Evolutionary conservation across 2,797 vertebrate genomes (phyloP).

Genomic region (Cuculus canorus): DNA sequence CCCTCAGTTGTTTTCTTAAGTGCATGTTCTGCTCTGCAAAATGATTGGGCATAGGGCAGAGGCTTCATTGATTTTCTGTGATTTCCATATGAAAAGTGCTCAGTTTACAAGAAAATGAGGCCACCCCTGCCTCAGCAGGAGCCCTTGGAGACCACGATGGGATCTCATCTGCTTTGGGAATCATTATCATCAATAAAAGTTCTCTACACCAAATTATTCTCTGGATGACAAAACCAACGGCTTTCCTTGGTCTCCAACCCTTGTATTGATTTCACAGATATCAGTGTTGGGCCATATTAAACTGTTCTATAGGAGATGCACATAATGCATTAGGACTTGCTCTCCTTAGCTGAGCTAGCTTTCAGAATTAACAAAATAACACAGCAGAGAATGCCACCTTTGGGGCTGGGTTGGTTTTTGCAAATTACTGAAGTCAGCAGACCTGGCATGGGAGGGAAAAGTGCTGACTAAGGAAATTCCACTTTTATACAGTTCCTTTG

Average conservation of each 20-base stretch:
- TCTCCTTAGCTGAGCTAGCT: not conserved
- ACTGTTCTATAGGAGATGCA: not conserved
- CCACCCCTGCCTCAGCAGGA: not conserved
- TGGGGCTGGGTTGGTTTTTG: not conserved
- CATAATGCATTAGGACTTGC: not conserved
- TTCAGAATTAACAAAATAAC: not conserved
- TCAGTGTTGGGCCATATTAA: not conserved
- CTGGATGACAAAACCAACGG: not conserved
- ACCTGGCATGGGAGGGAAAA: not conserved
- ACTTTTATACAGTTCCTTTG: not conserved
- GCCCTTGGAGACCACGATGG: not conserved
- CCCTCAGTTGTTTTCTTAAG: not conserved
- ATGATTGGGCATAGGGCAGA: not conserved
- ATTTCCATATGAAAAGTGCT: not conserved
- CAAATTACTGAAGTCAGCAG: conserved; percentile 1
- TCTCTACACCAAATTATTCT: not conserved
- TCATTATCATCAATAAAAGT: not conserved
- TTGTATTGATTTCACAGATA: not conserved
- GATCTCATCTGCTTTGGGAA: not conserved
- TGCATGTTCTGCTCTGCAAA: not conserved
- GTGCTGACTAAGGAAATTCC: not conserved
- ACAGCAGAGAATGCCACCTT: not conserved
- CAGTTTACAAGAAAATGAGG: not conserved
- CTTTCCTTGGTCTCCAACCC: not conserved
- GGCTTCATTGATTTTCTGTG: not conserved